Evolutionary conservation across 1,140 invertebrate species (phyloP), one percentile per base, ranked within the genome.

Genomic region (Aphaenogaster floridana): DNA sequence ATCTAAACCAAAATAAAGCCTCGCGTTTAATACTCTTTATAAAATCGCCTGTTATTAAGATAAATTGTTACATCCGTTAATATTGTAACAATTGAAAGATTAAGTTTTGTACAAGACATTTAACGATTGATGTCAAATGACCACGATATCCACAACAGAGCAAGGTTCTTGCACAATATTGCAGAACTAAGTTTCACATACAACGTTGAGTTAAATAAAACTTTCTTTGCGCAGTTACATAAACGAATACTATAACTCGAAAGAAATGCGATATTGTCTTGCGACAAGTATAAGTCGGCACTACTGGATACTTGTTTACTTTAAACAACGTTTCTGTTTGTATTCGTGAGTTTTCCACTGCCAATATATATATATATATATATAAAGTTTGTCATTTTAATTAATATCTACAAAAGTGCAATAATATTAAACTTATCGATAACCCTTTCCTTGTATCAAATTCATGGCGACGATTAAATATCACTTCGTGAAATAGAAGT

Each of bases 191-290:
- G 52, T 76, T 76, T 28, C 21, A 42, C 39, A 28, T 45, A 45
- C 39, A 11, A 72, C 5, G 50, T 4, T 36, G 2, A 61, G 72
- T 61, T 21, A 61, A 76, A 76, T 76, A 59, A 61, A 61, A 76
- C 13, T 59, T 76, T 4, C 13, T 7, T 5, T 4, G 39, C n/a
- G n/a, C 36, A 15, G 72, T 34, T 76, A 61, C 5, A 21, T 61
- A 76, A 76, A 59, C 11, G 7, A 45, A 42, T 57, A n/a, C 34
- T 57, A 15, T 42, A 59, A 76, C 13, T 42, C 2, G 21, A 77
- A 45, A 45, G 21, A 77, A 61, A 61, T 28, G 21, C 13, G n/a
- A 76, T 59, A 39, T 54, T 42, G 8, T 57, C 11, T 77, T 42
- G 36, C 39, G 52, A 61, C 36, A 59, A 59, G 13, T 42, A 28